Evolutionary conservation across 1,140 invertebrate species (phyloP).

Genomic region (Drosophila navojoa): DNA sequence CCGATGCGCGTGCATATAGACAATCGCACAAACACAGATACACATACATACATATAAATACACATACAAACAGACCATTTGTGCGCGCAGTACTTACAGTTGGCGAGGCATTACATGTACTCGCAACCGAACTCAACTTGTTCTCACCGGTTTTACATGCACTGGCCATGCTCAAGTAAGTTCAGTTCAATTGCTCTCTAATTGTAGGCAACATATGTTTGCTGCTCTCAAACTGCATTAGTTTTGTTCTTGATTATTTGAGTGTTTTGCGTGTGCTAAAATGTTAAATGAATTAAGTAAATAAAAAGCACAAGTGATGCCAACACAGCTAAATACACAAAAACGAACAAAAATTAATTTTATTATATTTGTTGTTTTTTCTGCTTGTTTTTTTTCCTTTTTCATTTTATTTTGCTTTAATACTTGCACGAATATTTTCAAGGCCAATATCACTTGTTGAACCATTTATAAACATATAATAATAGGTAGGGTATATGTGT

Average conservation of each 20-base stretch:
- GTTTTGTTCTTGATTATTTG: not conserved
- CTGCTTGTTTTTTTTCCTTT: slow-evolving; percentile 11
- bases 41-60: slow-evolving; percentile 6
- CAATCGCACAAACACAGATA: slow-evolving; percentile 20
- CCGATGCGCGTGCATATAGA: no score
- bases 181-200: slow-evolving; percentile 28
- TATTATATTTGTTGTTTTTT: slow-evolving; percentile 27
- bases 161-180: slow-evolving; percentile 67
- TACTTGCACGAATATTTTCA: slow-evolving; percentile 53
- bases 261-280: slow-evolving; percentile 41
- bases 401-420: slow-evolving; percentile 21
- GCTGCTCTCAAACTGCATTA: slow-evolving; percentile 37
- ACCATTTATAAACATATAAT: slow-evolving; percentile 7
- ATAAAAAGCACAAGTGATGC: slow-evolving; percentile 58
- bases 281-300: slow-evolving; percentile 66
- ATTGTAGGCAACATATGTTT: slow-evolving; percentile 53
- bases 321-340: slow-evolving; percentile 44
- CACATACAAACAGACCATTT: slow-evolving; percentile 11
- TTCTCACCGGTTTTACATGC: slow-evolving; percentile 59
- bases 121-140: slow-evolving; percentile 19
- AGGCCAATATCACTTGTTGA: slow-evolving; percentile 74
- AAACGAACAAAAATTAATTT: slow-evolving; percentile 41
- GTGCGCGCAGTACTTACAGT: slow-evolving; percentile 23
- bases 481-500: slow-evolving; percentile 3
- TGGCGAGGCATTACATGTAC: slow-evolving; percentile 13